These are phyloP conservation scores for Solea solea DNA, from an alignment of 2,113 vertebrate species.

Conservation along the genomic window DNA sequence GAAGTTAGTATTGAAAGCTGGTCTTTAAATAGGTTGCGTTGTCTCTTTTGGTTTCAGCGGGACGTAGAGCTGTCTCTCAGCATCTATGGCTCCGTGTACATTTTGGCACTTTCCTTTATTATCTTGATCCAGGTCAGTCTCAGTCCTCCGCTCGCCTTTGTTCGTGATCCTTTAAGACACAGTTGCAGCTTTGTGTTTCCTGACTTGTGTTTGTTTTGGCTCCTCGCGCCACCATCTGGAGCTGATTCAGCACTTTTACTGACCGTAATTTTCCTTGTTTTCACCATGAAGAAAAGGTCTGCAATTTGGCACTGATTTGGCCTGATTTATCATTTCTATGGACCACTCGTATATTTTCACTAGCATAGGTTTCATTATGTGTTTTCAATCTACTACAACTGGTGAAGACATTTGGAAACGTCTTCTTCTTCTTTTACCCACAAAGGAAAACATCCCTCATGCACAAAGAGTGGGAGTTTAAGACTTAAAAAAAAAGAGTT, in stretches of 20 bases:
- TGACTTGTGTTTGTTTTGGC: constrained; percentile 49
- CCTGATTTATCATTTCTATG: constrained; percentile 34
- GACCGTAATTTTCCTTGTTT: constrained; percentile 38
- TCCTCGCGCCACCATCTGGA: constrained; percentile 41
- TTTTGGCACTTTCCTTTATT: constrained; percentile 59
- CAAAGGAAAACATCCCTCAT: constrained; percentile 45
- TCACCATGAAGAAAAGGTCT: constrained; percentile 36
- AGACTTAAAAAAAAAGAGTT: constrained; percentile 17
- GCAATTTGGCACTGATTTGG: constrained; percentile 26
- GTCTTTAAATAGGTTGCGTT: constrained; percentile 50
- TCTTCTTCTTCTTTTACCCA: constrained; percentile 16
- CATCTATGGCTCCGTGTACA: constrained; percentile 29
- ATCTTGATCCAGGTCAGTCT: constrained; percentile 25
- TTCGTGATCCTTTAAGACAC: constrained; percentile 15
- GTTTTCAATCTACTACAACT: constrained; percentile 17
- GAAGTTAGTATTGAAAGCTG: constrained; percentile 48
- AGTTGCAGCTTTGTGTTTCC: constrained; percentile 23
- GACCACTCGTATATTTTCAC: not conserved
- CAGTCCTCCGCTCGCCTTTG: constrained; percentile 25
- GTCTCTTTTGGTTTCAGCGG: constrained; percentile 36
- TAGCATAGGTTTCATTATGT: constrained; percentile 12
- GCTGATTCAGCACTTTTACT: constrained; percentile 55
- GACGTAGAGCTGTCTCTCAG: constrained; percentile 41
- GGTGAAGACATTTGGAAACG: constrained; percentile 28
- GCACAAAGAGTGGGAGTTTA: constrained; percentile 46